These are phyloP conservation scores for Phyllostomus hastatus DNA, from an alignment of 2,113 vertebrate species.

Conservation along the genomic window DNA sequence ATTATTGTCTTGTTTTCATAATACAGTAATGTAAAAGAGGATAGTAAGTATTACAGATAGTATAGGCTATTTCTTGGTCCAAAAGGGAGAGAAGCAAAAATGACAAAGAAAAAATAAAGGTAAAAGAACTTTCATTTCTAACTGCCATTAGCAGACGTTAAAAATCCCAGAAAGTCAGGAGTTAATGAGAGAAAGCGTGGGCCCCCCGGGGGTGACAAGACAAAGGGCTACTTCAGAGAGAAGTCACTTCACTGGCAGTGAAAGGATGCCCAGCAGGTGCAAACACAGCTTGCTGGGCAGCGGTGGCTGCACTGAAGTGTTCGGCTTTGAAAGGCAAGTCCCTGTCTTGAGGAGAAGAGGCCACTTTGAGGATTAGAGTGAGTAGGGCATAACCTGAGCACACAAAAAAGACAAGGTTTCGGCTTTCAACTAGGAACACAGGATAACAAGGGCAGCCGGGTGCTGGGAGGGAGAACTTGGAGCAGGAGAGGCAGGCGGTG, in stretches of 20 bases:
- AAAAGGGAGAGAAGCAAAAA: slow-evolving; percentile 37
- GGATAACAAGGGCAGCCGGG: neutral
- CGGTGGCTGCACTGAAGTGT: neutral
- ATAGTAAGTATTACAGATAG: neutral
- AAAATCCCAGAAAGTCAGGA: slow-evolving; percentile 7
- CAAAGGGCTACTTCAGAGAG: neutral
- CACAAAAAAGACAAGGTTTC: neutral
- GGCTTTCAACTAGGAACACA: slow-evolving; percentile 45
- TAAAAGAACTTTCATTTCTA: slow-evolving; percentile 44
- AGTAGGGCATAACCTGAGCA: slow-evolving; percentile 28
- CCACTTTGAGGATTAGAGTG: slow-evolving; percentile 50
- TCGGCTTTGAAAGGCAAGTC: slow-evolving; percentile 54
- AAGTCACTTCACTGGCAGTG: neutral
- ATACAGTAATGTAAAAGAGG: slow-evolving; percentile 22
- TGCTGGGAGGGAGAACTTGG: neutral
- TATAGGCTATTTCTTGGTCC: neutral
- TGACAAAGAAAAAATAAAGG: slow-evolving; percentile 36
- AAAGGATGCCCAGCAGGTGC: neutral
- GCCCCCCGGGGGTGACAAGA: neutral
- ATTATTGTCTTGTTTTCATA: neutral
- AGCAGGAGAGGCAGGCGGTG: neutral
- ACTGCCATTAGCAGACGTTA: slow-evolving; percentile 11
- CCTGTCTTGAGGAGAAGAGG: slow-evolving; percentile 34
- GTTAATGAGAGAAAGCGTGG: slow-evolving; percentile 42
- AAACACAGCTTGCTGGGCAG: slow-evolving; percentile 21